A percentile compares a stretch with the other conserved stretches of the same genome.
Conservation (phyloP, 1,140 invertebrate genomes). For the Metaphire vulgaris region DNA sequence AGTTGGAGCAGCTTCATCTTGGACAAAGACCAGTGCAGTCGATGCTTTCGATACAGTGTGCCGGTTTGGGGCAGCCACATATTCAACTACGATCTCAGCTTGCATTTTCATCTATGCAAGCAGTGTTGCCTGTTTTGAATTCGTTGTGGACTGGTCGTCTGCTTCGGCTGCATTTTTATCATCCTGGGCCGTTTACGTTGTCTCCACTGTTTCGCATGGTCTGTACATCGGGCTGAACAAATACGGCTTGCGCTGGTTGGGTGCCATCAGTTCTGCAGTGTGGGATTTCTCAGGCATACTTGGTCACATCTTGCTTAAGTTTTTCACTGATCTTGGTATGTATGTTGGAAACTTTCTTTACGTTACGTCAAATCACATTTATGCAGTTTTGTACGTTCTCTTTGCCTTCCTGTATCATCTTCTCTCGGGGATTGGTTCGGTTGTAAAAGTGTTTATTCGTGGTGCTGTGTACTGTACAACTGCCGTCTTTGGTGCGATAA, state of each 20-base stretch:
- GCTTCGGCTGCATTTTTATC: constrained; percentile 7
- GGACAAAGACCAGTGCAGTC: background rate
- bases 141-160: background rate
- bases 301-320: constrained; percentile 18
- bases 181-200: constrained; percentile 6
- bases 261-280: background rate
- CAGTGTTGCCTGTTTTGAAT: constrained; percentile 5
- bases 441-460: constrained; percentile 2
- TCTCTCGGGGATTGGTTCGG: background rate
- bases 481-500: constrained; percentile 8
- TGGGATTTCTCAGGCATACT: constrained; percentile 1
- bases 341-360: constrained; percentile 16
- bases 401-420: constrained; percentile 18
- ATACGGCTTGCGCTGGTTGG: constrained; percentile 11
- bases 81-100: background rate
- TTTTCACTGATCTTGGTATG: constrained; percentile 9
- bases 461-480: constrained; percentile 5
- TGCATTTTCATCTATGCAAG: background rate
- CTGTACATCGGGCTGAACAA: constrained; percentile 11
- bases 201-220: background rate
- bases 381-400: constrained; percentile 18
- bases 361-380: constrained; percentile 11
- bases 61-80: background rate
- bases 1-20: background rate
- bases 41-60: background rate